A percentile compares a stretch with the other conserved stretches of the same genome.
Evolutionary conservation across 1,140 invertebrate genomes (phyloP).

Genomic region (Drosophila athabasca): DNA sequence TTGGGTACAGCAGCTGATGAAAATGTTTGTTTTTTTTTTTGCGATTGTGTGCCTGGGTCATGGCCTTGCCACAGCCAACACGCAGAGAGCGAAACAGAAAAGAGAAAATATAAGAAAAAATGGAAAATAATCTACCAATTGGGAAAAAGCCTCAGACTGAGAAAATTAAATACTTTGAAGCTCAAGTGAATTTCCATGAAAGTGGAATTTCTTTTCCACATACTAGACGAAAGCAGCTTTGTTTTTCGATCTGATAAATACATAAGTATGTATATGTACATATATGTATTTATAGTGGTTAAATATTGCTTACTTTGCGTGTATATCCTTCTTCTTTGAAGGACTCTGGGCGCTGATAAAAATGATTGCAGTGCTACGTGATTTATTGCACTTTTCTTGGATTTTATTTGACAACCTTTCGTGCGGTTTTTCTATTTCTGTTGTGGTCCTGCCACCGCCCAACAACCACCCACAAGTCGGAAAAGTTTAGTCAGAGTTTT

Average conservation of each 20-base stretch:
- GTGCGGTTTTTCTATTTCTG: constrained; percentile 39
- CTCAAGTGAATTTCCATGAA: no score
- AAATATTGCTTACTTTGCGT: constrained; percentile 11
- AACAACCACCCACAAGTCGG: neutral
- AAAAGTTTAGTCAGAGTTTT: constrained; percentile 29
- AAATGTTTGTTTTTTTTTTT: constrained; percentile 4
- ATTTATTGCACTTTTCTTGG: constrained; percentile 71
- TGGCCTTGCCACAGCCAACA: constrained; percentile 11
- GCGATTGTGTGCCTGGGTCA: constrained; percentile 19
- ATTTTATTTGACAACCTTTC: constrained; percentile 79
- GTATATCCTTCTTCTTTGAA: constrained; percentile 14
- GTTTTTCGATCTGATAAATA: constrained; percentile 5
- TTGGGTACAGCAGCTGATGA: constrained; percentile 25
- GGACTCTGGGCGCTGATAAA: constrained; percentile 37
- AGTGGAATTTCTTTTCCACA: neutral
- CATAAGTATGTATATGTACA: neutral
- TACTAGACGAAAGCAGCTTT: neutral
- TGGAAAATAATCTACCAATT: constrained; percentile 2
- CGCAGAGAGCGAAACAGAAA: constrained; percentile 2
- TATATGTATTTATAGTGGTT: constrained; percentile 5
- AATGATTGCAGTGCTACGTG: constrained; percentile 62
- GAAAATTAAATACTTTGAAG: no score
- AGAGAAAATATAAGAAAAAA: constrained; percentile 9
- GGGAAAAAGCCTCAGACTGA: no score
- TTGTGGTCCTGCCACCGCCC: neutral